phyloP scores from a whole-genome alignment of 2,113 vertebrate genomes.

The Antechinus stuartii region DNA sequence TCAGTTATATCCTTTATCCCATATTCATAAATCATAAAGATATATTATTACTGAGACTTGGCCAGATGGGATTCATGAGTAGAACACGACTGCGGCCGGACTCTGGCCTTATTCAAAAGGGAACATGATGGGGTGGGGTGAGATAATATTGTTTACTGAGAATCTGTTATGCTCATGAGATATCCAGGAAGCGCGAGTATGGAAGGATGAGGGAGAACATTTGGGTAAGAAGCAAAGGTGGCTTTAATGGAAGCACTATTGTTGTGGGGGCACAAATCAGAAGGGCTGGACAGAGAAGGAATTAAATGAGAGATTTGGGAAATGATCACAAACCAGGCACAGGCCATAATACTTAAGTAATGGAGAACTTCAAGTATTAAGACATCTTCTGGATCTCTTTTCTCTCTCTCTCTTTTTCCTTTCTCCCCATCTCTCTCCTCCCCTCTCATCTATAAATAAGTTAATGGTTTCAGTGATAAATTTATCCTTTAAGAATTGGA shows the following conservation, averaged over 20 bases:
- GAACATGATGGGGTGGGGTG: background rate
- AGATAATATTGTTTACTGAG: background rate
- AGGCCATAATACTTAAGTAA: background rate
- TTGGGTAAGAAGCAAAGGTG: background rate
- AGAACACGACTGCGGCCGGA: background rate
- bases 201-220: background rate
- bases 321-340: background rate
- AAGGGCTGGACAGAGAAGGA: background rate
- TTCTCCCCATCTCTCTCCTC: no score
- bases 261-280: background rate
- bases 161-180: background rate
- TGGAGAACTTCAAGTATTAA: background rate
- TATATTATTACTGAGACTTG: background rate
- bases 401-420: background rate
- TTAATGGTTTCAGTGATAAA: no score
- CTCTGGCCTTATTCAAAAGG: background rate
- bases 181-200: no score
- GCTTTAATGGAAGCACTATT: background rate
- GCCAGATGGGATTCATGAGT: background rate
- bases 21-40: background rate
- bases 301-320: background rate
- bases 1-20: background rate
- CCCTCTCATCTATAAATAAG: no score
- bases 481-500: no score
- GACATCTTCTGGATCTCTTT: background rate